phyloP scores from a whole-genome alignment of 2,888 invertebrate species.

The Trilocha varians region DNA sequence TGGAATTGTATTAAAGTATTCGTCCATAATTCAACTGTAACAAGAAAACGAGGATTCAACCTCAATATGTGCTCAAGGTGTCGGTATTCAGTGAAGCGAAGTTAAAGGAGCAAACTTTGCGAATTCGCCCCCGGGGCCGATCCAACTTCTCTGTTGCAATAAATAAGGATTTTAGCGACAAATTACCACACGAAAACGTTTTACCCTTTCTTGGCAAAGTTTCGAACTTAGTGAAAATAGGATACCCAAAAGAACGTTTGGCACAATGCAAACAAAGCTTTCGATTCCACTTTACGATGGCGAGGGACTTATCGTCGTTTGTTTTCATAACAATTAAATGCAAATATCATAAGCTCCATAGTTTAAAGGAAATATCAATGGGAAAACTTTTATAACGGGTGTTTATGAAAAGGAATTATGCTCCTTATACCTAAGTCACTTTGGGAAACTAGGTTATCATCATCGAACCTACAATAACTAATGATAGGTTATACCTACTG shows the following conservation, averaged over 20 bases:
- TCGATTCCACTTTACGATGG: slow-evolving; percentile 16
- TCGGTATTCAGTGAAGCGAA: slow-evolving; percentile 63
- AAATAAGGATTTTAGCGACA: slow-evolving; percentile 73
- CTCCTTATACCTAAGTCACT: no score
- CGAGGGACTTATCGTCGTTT: neutral
- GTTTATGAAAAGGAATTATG: no score
- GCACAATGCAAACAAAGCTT: slow-evolving; percentile 27
- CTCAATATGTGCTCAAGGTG: slow-evolving; percentile 69
- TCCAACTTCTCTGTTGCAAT: slow-evolving; percentile 67
- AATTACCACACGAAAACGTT: slow-evolving; percentile 67
- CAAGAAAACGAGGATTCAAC: slow-evolving; percentile 62
- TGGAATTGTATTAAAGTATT: slow-evolving; percentile 50
- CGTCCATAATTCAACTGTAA: slow-evolving; percentile 56
- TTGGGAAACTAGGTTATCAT: no score
- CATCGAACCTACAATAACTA: no score
- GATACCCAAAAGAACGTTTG: slow-evolving; percentile 25
- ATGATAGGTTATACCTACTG: no score
- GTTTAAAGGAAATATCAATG: neutral
- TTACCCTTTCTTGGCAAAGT: slow-evolving; percentile 56
- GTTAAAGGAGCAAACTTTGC: slow-evolving; percentile 66
- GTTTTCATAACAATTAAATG: slow-evolving; percentile 9
- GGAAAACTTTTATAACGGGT: no score
- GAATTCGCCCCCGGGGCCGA: slow-evolving; percentile 64
- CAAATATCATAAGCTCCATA: neutral
- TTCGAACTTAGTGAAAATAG: slow-evolving; percentile 51